Evolutionary conservation across 2,797 vertebrate genomes (phyloP).

Genomic region (Perodicticus potto): DNA sequence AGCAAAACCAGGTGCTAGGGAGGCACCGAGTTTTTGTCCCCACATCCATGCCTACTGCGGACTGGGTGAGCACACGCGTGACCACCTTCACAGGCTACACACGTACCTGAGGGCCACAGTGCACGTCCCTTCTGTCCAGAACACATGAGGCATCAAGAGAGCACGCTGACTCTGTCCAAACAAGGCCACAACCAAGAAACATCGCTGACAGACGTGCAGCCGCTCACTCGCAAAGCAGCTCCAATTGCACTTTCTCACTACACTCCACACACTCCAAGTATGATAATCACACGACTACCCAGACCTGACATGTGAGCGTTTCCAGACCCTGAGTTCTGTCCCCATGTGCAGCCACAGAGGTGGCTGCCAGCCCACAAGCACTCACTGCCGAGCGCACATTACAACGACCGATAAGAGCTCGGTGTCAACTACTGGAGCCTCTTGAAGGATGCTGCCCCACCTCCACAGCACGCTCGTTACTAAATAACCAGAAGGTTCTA

Average conservation of each 20-base stretch:
- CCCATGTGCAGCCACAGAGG: background rate
- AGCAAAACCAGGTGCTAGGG: background rate
- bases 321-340: background rate
- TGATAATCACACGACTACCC: background rate
- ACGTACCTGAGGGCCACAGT: fast-evolving
- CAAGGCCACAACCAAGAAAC: background rate
- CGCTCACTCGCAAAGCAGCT: background rate
- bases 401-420: background rate
- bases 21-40: no score
- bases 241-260: background rate
- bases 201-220: fast-evolving
- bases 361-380: background rate
- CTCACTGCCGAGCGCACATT: fast-evolving
- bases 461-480: background rate
- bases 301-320: background rate
- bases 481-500: background rate
- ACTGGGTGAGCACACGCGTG: fast-evolving
- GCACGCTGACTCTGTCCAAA: fast-evolving
- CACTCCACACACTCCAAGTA: background rate
- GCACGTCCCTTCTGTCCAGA: background rate
- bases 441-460: background rate
- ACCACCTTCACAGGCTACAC: background rate
- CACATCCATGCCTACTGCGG: fast-evolving
- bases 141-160: fast-evolving
- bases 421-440: background rate